Evolutionary conservation across 2,888 invertebrate species (phyloP), one percentile per base, ranked within the genome.

Genomic region (Eucriotettix oculatus): DNA sequence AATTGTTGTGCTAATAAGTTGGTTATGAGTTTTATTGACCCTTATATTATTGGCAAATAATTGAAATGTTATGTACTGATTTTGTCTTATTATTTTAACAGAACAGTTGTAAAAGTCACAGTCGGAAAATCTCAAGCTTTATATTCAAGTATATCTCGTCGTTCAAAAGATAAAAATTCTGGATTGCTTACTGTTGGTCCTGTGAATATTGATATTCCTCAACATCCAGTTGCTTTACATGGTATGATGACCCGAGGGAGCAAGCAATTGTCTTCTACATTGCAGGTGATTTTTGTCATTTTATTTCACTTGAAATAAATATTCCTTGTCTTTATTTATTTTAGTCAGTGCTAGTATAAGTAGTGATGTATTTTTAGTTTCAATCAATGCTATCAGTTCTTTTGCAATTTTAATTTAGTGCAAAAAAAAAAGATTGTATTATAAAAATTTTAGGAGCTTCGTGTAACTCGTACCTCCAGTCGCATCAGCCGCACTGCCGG

Each of bases 181-280:
- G 85, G 87, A 0, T 73, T 95, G 61, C 75, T 93, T 10, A 90
- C 90, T 10, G 83, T 97, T 59, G 97, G 96, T 1, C 87, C 88
- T 14, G 87, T 97, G 1, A 85, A 90, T 64, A 87, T 97, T 60
- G 96, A 97, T 73, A 93, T 99, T 70, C 98, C 99, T 7, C 97
- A 98, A 74, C 97, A 98, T 76, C 98, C 98, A 0, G 95, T 97
- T 0, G 95, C 92, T 10, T 76, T 99, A 66, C 98, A 99, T 74
- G 97, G 96, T 58, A 97, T 99, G 88, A 95, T 99, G 84, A 93
- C 93, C 0, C 80, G 97, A 66, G 92, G 94, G 64, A 92, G 93
- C 63, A 87, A 93, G 65, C 92, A 96, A 70, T 77, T 97, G 54
- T 94, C 94, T 10, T 89, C 89, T 14, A 97, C 96, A 0, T 75